Base-by-base conservation (phyloP, 2,113 vertebrate genomes). In the Junco hyemalis region DNA sequence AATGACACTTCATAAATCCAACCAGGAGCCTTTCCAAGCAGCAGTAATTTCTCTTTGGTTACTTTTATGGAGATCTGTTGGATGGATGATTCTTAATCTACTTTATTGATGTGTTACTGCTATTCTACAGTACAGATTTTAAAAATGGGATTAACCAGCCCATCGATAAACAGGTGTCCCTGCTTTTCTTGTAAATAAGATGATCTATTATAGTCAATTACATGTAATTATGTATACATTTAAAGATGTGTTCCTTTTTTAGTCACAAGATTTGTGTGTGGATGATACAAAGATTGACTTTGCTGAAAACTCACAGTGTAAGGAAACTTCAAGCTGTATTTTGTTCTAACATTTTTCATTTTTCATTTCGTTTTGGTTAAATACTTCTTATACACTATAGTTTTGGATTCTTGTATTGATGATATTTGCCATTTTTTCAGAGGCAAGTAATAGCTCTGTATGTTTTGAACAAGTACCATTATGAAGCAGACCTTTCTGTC, bases 311-410 rank as follows among this genome's bases (percentile, higher is more conserved):
- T 90, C 42, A 18, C 15, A 81, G 38, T 76, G 8, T 90, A 88
- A 72, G 47, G 36, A 53, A 51, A 74, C 76, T 86, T 83, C 51
- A 88, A 72, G 28, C 72, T 95, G 25, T 82, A 35, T 65, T 95
- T 93, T 92, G 64, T 81, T 88, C 7, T 60, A 94, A 66, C 8
- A 40, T 90, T 95, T 96, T 97, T 96, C 61, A 50, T 45, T 97
- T 95, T 95, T 38, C 40, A 11, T 87, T 92, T 79, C 56, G 35
- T 31, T 68, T 95, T 92, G 36, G 12, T 85, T 82, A 93, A 93
- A 47, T 81, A 85, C 92, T 79, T 88, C 76, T 87, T 78, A 63
- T 17, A 4, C 20, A 15, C 9, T 73, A 21, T 71, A 88, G 53
- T 66, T 91, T 92, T 48, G 51, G 26, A 63, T 87, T 96, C 54